These are phyloP conservation scores for Tragulus kanchil DNA, from an alignment of 2,113 vertebrate genomes.

Conservation along the genomic window DNA sequence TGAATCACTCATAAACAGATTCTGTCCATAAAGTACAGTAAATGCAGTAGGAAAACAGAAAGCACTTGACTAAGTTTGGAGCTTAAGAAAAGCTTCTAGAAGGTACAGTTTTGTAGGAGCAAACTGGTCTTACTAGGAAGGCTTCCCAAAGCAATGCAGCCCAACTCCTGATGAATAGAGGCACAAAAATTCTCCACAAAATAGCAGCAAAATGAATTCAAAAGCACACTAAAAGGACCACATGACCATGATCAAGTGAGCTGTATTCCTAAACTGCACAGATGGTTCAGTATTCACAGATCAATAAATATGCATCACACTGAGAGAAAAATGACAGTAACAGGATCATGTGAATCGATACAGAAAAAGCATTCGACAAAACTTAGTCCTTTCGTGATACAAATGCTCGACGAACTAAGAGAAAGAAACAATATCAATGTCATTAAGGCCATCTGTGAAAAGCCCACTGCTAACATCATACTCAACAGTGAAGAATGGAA, in stretches of 20 bases:
- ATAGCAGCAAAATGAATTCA: not conserved
- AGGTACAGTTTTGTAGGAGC: not conserved
- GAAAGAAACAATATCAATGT: not conserved
- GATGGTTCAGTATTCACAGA: not conserved
- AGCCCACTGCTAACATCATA: not conserved
- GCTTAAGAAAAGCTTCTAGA: not conserved
- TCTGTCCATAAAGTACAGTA: not conserved
- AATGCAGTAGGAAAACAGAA: not conserved
- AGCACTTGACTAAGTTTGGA: not conserved
- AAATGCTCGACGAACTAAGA: not conserved
- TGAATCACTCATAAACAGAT: slow-evolving; percentile 26
- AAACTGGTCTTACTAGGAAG: not conserved
- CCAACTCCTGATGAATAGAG: not conserved
- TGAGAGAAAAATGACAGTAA: not conserved
- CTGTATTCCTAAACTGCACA: not conserved
- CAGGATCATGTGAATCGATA: not conserved
- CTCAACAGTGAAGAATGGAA: not conserved
- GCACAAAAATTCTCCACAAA: not conserved
- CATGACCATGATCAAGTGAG: no score
- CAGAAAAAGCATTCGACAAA: not conserved
- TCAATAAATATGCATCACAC: not conserved
- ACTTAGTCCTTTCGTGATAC: not conserved
- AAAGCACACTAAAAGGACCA: not conserved
- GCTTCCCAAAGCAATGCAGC: not conserved
- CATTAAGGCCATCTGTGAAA: not conserved